Evolutionary conservation across 2,888 invertebrate species (phyloP).

Genomic region (Diplolepis rosae): DNA sequence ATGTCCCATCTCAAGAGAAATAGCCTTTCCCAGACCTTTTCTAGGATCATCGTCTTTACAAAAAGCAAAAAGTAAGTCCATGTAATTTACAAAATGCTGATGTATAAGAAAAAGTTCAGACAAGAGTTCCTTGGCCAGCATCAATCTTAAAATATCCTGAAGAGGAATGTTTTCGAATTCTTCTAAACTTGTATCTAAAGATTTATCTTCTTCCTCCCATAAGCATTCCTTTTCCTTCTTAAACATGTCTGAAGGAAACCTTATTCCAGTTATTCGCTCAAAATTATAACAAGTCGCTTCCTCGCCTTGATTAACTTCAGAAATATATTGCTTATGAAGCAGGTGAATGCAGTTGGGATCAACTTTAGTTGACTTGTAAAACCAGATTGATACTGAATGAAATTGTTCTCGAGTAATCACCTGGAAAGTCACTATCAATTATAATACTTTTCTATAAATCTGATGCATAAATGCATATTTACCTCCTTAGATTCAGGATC

Average conservation of each 20-base stretch:
- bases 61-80: slow-evolving; percentile 78
- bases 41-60: slow-evolving; percentile 77
- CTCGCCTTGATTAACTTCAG: background rate
- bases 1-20: slow-evolving; percentile 77
- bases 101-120: slow-evolving; percentile 76
- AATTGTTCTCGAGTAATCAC: slow-evolving; percentile 68
- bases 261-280: background rate
- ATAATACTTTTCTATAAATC: background rate
- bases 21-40: slow-evolving; percentile 76
- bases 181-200: slow-evolving; percentile 34
- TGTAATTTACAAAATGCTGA: slow-evolving; percentile 77
- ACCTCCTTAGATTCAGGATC: slow-evolving; percentile 73
- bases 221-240: no score
- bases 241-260: background rate
- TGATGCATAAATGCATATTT: background rate
- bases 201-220: slow-evolving; percentile 26
- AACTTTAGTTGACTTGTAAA: slow-evolving; percentile 61
- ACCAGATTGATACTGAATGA: slow-evolving; percentile 71
- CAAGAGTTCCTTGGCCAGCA: slow-evolving; percentile 68
- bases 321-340: background rate
- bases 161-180: slow-evolving; percentile 19
- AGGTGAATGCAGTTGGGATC: slow-evolving; percentile 9
- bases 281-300: background rate
- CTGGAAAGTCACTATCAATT: background rate
- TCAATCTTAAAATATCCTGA: background rate